Percentiles rank a stretch among this genome's conserved stretches.
These are phyloP conservation scores for Pogoniulus pusillus DNA, from an alignment of 2,797 vertebrate genomes.

Conservation along the genomic window DNA sequence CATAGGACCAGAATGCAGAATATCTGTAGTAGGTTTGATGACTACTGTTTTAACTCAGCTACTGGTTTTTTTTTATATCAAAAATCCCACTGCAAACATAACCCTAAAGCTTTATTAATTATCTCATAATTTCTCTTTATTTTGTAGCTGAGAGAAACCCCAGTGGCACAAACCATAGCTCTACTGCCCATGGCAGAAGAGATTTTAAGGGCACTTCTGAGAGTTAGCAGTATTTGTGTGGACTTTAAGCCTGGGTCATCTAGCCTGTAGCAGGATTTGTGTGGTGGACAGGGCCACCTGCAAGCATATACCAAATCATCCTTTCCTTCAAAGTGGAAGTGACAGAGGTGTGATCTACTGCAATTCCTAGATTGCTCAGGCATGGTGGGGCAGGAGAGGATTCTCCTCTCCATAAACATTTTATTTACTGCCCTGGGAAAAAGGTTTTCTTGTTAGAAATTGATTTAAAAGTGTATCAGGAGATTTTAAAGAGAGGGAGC, in stretches of 20 bases:
- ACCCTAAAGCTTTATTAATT: background rate
- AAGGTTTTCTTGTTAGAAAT: conserved; percentile 4
- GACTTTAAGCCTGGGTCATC: background rate
- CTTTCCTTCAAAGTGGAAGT: background rate
- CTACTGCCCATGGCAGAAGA: background rate
- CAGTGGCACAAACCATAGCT: background rate
- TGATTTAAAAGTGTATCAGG: conserved; percentile 49
- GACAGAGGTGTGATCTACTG: background rate
- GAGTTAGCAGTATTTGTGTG: background rate
- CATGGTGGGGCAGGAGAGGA: background rate
- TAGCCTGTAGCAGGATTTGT: background rate
- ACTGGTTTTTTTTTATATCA: background rate
- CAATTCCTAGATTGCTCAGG: background rate
- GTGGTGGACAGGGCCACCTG: background rate
- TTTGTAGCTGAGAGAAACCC: background rate
- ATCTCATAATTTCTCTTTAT: background rate
- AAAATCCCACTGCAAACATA: background rate
- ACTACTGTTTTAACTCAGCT: background rate
- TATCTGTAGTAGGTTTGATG: background rate
- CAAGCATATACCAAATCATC: rapidly evolving
- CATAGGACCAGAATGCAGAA: background rate
- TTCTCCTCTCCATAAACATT: background rate
- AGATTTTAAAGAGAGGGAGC: conserved; percentile 49
- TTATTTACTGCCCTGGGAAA: conserved; percentile 38
- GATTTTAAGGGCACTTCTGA: background rate